Evolutionary conservation across 2,888 invertebrate genomes (phyloP), one percentile per base, ranked within the genome.

Genomic region (Amblyjoppa proteus): DNA sequence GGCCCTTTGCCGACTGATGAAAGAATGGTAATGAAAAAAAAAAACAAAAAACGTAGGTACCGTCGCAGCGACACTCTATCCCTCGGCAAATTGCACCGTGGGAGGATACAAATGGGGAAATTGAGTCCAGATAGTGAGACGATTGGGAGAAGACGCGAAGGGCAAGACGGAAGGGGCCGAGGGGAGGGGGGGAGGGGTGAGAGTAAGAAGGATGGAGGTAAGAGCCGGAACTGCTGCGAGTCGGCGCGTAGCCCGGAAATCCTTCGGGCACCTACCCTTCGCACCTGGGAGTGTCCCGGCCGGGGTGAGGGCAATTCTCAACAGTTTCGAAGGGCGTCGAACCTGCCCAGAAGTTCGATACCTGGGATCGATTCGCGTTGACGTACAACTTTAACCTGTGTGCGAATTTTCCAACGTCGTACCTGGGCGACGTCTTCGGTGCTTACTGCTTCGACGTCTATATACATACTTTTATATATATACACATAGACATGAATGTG

Each of bases 301-400:
- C 80, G 85, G 83, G 83, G 80, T 83, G 69, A 83, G 77, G 80
- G 83, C 83, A 81, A 86, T 87, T 85, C 82, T 74, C 85, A 75
- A 41, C 77, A 85, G 83, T 81, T 84, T 78, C 76, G 86, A 82
- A 84, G 86, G 87, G 84, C 86, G 84, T 87, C 87, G 86, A 87
- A 87, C 87, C 86, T 86, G 83, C 80, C 69, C 91, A 91, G 92
- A 92, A 92, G 92, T 92, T 92, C 90, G 91, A 92, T 92, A 92
- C 91, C 88, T 88, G 91, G 91, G 91, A 92, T 92, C 91, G 91
- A 93, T 92, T 92, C 89, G 88, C 90, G 90, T 91, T 92, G 91
- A 91, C 89, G 90, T 89, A 87, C 70, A 75, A 71, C 77, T 75
- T 53, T 70, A 51, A 25, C 58, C 56, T 61, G 77, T 53, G 76